These are phyloP conservation scores for Oncorhynchus gorbuscha DNA, from an alignment of 2,113 vertebrate species.

Conservation along the genomic window DNA sequence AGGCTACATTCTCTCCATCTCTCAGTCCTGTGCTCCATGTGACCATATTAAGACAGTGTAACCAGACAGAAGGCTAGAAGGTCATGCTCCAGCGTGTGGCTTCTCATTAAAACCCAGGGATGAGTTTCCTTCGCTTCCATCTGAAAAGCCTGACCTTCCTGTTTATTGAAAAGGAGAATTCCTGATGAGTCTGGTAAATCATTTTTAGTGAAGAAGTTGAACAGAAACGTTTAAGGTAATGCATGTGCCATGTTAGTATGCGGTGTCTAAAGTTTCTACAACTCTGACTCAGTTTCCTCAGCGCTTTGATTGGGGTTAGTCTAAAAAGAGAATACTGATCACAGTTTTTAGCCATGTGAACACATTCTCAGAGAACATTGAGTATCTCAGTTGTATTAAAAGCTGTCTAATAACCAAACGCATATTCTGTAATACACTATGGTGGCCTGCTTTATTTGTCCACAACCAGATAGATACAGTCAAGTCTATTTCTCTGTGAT, in stretches of 20 bases:
- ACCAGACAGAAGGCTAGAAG: constrained; percentile 24
- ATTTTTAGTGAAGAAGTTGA: constrained; percentile 39
- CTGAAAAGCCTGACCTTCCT: constrained; percentile 61
- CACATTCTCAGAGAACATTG: background rate
- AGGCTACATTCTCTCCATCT: too few species aligned
- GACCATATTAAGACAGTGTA: background rate
- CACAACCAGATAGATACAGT: constrained; percentile 43
- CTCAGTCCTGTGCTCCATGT: too few species aligned
- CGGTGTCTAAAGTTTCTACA: too few species aligned
- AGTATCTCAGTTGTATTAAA: too few species aligned
- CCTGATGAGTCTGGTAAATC: constrained; percentile 44
- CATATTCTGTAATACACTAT: constrained; percentile 40
- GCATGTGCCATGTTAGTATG: background rate
- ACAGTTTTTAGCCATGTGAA: background rate
- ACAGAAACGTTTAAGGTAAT: constrained; percentile 9
- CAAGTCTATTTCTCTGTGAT: too few species aligned
- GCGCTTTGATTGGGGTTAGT: background rate
- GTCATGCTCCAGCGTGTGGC: constrained; percentile 20
- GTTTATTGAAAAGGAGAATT: constrained; percentile 58
- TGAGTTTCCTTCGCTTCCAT: constrained; percentile 48
- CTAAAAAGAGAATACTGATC: background rate
- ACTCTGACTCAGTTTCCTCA: too few species aligned
- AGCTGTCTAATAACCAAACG: constrained; percentile 27
- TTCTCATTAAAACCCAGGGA: constrained; percentile 55
- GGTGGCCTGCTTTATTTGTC: constrained; percentile 50